Percentiles rank a stretch among this genome's conserved stretches.
These are phyloP conservation scores for Calameuta pallipes DNA, from an alignment of 2,888 invertebrate genomes.

Conservation along the genomic window DNA sequence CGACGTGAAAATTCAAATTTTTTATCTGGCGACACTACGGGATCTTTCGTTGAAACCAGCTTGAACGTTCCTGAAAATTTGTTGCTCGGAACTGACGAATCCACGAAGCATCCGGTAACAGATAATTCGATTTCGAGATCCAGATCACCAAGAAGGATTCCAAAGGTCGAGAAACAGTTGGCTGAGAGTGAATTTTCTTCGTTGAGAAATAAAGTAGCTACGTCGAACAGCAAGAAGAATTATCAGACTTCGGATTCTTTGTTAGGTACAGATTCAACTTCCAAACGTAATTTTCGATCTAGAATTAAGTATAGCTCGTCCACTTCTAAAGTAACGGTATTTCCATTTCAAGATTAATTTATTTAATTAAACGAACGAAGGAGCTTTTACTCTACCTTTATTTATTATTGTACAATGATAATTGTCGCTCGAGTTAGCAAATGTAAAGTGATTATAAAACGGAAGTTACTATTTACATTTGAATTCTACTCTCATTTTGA, in stretches of 20 bases:
- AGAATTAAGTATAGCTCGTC: not conserved
- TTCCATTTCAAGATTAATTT: constrained; percentile 31
- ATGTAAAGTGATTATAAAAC: not conserved
- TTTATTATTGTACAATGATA: not conserved
- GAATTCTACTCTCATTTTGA: constrained; percentile 29
- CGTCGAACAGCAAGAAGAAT: not conserved
- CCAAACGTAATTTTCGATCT: not conserved
- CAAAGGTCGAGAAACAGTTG: not conserved
- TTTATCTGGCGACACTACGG: not conserved
- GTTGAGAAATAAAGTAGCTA: not conserved
- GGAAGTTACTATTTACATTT: constrained; percentile 14
- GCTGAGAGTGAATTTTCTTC: not conserved
- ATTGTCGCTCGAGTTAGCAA: not conserved
- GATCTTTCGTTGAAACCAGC: not conserved
- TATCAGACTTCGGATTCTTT: not conserved
- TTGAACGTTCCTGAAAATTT: not conserved
- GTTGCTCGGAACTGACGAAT: not conserved
- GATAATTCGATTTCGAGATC: not conserved
- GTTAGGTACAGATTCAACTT: not conserved
- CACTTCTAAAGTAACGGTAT: constrained; percentile 3
- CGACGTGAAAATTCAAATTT: not conserved
- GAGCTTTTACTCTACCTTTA: not conserved
- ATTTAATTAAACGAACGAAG: not conserved
- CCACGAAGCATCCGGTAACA: accelerated
- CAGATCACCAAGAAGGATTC: not conserved